phyloP scores from a whole-genome alignment of 2,797 vertebrate genomes.

The Tinamus major region DNA sequence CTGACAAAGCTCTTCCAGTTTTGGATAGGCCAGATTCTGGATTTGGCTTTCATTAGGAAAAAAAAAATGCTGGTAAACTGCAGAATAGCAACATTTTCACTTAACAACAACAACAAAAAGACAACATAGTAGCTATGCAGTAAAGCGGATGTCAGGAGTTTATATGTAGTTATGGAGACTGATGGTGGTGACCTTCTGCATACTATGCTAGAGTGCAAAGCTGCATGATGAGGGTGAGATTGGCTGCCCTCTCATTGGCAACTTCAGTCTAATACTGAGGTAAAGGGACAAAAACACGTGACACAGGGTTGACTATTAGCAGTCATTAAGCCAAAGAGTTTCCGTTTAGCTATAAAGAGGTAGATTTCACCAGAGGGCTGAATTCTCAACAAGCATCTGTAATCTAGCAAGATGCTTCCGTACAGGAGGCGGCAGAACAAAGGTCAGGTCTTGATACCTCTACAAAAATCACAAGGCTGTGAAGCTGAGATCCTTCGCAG shows the following conservation, averaged over 20 bases:
- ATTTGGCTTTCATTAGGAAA: not conserved
- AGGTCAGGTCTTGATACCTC: not conserved
- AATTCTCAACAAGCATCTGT: not conserved
- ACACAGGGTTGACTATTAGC: not conserved
- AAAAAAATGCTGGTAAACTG: not conserved
- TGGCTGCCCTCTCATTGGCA: not conserved
- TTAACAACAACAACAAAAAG: not conserved
- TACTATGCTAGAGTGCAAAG: not conserved
- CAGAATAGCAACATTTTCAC: not conserved
- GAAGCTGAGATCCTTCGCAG: not conserved
- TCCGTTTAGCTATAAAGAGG: not conserved
- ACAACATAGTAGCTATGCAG: not conserved
- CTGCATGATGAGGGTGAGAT: fast-evolving
- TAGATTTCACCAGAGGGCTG: not conserved
- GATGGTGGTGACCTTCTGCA: not conserved
- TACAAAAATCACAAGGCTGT: not conserved
- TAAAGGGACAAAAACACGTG: not conserved
- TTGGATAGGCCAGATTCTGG: not conserved
- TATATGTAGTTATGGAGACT: fast-evolving
- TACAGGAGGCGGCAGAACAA: not conserved
- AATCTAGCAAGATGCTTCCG: not conserved
- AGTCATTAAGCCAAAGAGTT: not conserved
- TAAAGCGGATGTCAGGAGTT: not conserved
- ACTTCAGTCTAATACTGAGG: not conserved
- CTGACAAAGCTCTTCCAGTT: not conserved